phyloP scores from a whole-genome alignment of 2,888 invertebrate species.

The Cartodere bifasciata region DNA sequence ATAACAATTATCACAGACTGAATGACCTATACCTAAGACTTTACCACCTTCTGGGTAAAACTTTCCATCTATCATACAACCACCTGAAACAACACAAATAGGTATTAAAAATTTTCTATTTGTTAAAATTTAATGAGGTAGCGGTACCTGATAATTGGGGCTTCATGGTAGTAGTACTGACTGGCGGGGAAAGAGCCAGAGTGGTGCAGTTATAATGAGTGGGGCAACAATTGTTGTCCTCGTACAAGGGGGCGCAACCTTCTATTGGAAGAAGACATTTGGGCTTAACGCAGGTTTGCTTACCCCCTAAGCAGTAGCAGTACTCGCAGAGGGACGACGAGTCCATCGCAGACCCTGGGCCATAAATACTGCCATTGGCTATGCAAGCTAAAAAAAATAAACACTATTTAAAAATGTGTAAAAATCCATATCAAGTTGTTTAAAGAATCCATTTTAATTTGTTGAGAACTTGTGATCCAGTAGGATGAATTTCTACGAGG shows the following conservation, averaged over 20 bases:
- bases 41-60: slow-evolving; percentile 59
- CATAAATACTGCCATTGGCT: slow-evolving; percentile 58
- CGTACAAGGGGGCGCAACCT: slow-evolving; percentile 51
- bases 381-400: slow-evolving; percentile 49
- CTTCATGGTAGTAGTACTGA: slow-evolving; percentile 19
- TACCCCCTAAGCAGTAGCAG: slow-evolving; percentile 64
- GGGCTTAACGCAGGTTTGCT: slow-evolving; percentile 64
- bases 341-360: slow-evolving; percentile 73
- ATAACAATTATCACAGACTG: slow-evolving; percentile 67
- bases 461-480: no score
- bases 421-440: no score
- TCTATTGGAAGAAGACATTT: slow-evolving; percentile 63
- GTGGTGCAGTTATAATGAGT: slow-evolving; percentile 60
- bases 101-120: slow-evolving; percentile 3
- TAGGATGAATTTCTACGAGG: no score
- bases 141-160: no score
- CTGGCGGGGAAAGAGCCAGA: slow-evolving; percentile 16
- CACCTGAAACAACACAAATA: slow-evolving; percentile 26
- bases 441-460: no score
- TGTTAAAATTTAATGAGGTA: no score
- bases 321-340: slow-evolving; percentile 69
- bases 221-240: slow-evolving; percentile 65
- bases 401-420: slow-evolving; percentile 4
- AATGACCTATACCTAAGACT: slow-evolving; percentile 43
- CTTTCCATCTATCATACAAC: slow-evolving; percentile 49